Conservation (phyloP, 35 echinoderm and acorn worm species). For the Ophioderma brevispina region DNA sequence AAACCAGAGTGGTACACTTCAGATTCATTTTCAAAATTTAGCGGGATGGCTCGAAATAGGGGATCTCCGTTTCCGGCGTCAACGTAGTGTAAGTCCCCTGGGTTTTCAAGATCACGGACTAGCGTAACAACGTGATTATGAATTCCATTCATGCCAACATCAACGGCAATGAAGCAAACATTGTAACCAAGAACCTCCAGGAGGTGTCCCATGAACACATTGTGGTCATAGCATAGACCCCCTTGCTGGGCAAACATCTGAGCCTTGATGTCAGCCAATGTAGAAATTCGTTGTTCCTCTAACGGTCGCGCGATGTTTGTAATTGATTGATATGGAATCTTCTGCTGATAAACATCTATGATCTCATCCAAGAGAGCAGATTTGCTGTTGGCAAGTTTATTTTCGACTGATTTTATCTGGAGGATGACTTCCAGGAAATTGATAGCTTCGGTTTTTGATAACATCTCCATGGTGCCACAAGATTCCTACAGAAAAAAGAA, state of each 20-base stretch:
- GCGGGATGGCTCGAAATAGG: background rate
- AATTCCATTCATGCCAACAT: background rate
- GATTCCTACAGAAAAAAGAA: too few relatives aligned
- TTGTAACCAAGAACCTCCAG: conserved; percentile 32
- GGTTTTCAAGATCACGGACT: conserved; percentile 12
- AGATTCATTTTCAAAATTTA: conserved; percentile 35
- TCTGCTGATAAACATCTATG: background rate
- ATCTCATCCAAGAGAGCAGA: background rate
- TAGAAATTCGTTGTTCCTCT: background rate
- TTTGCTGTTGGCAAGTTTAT: background rate
- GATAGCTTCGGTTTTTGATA: background rate
- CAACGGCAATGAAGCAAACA: background rate
- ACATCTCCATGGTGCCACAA: too few relatives aligned
- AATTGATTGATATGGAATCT: conserved; percentile 33
- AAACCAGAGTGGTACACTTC: conserved; percentile 3
- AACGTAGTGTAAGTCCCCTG: conserved; percentile 16
- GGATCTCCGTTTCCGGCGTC: conserved; percentile 39
- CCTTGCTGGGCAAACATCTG: background rate
- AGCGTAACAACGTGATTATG: conserved; percentile 6
- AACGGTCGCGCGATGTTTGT: background rate
- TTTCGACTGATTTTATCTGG: background rate
- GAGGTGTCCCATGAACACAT: conserved; percentile 18
- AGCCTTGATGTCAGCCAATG: conserved; percentile 22
- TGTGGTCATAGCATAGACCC: conserved; percentile 25
- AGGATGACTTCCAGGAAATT: background rate